These are phyloP conservation scores for Schizaphis graminum DNA, from an alignment of 2,888 invertebrate species.

Conservation along the genomic window DNA sequence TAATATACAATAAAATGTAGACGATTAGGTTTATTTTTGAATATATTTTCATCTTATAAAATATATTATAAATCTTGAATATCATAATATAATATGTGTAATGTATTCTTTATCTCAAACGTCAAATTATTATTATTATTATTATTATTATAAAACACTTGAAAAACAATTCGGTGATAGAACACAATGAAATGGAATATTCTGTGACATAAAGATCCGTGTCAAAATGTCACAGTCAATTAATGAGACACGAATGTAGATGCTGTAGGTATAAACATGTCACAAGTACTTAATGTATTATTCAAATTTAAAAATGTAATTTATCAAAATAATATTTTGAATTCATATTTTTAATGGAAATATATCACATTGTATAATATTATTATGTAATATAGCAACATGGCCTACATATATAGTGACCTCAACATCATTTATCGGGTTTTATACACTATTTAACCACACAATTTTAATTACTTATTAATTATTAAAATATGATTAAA, in stretches of 20 bases:
- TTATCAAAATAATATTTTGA: slow-evolving; percentile 30
- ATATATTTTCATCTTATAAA: background rate
- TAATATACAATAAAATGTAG: background rate
- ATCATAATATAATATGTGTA: background rate
- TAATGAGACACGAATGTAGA: slow-evolving; percentile 5
- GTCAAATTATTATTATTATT: slow-evolving; percentile 23
- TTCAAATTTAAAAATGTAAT: slow-evolving; percentile 36
- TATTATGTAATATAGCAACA: background rate
- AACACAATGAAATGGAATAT: slow-evolving; percentile 19
- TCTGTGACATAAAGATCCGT: background rate
- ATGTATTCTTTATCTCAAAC: background rate
- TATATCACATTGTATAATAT: background rate
- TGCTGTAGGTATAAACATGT: slow-evolving; percentile 22
- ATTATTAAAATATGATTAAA: background rate
- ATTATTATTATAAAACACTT: background rate
- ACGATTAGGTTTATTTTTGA: background rate
- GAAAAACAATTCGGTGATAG: background rate
- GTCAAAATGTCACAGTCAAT: slow-evolving; percentile 43
- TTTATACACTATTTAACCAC: background rate
- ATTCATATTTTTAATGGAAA: slow-evolving; percentile 26
- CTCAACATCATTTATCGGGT: background rate
- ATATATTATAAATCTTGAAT: background rate
- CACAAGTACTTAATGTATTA: slow-evolving; percentile 36
- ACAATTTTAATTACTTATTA: background rate
- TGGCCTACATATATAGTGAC: background rate